Conservation (phyloP, 2,888 invertebrate genomes). For the Aricia artaxerxes region DNA sequence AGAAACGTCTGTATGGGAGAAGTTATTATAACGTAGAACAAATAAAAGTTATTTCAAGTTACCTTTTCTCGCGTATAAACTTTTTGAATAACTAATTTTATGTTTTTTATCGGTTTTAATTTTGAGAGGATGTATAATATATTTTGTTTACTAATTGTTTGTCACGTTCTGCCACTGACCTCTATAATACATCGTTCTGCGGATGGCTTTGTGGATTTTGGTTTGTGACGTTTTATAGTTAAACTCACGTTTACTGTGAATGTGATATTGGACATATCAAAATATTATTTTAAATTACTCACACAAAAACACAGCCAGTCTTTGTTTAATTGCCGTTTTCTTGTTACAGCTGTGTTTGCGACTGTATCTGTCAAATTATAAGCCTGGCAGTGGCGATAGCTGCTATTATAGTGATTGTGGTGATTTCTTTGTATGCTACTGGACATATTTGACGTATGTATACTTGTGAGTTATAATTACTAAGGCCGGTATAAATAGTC, state of each 20-base stretch:
- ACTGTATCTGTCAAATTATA: slow-evolving; percentile 18
- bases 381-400: slow-evolving; percentile 1
- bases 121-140: neutral
- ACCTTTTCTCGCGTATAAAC: neutral
- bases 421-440: neutral
- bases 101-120: neutral
- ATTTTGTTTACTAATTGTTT: too few species aligned
- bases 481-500: neutral
- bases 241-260: too few species aligned
- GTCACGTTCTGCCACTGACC: too few species aligned
- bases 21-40: slow-evolving; percentile 21
- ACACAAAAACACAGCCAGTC: neutral
- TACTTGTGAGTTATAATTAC: neutral
- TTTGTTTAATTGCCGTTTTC: neutral
- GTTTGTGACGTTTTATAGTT: too few species aligned
- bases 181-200: too few species aligned
- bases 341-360: slow-evolving; percentile 14
- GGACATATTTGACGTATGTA: slow-evolving; percentile 12
- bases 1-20: slow-evolving; percentile 22
- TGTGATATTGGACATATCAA: too few species aligned
- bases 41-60: slow-evolving; percentile 12
- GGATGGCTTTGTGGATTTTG: too few species aligned
- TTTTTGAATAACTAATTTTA: slow-evolving; percentile 5
- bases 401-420: slow-evolving; percentile 6
- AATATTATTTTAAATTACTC: too few species aligned